These are phyloP conservation scores for Tragulus kanchil DNA, from an alignment of 2,113 vertebrate genomes.

Conservation along the genomic window DNA sequence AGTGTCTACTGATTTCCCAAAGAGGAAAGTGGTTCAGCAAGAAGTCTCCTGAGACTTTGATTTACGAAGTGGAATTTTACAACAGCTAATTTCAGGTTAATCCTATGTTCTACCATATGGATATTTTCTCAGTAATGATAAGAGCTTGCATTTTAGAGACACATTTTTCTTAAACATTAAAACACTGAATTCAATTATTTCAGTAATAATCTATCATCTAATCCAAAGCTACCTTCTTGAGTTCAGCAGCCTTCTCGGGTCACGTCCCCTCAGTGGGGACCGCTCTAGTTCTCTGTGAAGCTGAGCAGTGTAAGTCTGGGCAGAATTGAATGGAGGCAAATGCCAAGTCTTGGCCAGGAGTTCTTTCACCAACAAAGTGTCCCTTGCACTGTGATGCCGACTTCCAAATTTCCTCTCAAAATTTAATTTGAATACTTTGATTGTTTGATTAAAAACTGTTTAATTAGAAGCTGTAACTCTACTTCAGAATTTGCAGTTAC, in stretches of 20 bases:
- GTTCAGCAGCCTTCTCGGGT: not conserved
- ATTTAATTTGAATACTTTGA: not conserved
- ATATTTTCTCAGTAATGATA: not conserved
- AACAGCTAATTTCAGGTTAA: not conserved
- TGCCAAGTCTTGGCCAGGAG: not conserved
- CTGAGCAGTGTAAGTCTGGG: not conserved
- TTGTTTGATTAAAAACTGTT: not conserved
- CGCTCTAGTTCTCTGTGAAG: not conserved
- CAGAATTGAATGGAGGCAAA: not conserved
- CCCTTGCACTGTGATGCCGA: not conserved
- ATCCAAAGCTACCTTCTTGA: not conserved
- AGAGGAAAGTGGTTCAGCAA: not conserved
- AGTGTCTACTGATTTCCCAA: not conserved
- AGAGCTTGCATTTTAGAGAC: not conserved
- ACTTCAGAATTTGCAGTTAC: not conserved
- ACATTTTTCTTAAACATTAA: not conserved
- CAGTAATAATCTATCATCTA: not conserved
- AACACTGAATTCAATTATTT: conserved; percentile 19
- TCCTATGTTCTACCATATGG: not conserved
- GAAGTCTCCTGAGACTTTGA: not conserved
- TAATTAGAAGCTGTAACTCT: not conserved
- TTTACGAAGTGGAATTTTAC: not conserved
- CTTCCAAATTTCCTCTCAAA: not conserved
- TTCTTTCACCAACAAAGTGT: not conserved
- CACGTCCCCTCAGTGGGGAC: not conserved